Evolutionary conservation across 2,113 vertebrate genomes (phyloP), one percentile per base, ranked within the genome.

Genomic region (Myotis yumanensis): DNA sequence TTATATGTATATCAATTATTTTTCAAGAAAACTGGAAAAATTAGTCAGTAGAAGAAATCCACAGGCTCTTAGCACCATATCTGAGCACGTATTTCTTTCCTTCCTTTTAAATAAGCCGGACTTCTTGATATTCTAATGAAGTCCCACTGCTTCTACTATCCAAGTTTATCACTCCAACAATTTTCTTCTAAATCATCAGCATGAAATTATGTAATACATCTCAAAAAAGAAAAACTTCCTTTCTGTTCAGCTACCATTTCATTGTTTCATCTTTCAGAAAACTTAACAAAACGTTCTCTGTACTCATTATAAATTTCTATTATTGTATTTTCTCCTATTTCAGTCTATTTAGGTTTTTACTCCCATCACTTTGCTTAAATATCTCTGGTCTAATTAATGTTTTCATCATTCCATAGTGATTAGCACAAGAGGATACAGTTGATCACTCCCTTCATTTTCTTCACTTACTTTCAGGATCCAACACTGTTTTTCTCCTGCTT

Each of bases 181-280:
- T 82, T 86, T 94, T n/a, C 35, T 77, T 48, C 37, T 66, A 90
- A 87, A 43, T 91, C 52, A 48, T 71, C 40, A 94, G 6, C 23
- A 66, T 89, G 37, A 95, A 89, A 76, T 64, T 69, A 35, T 48
- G 11, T 43, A 72, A 66, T 72, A n/a, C 3, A 52, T 73, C 7
- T 75, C 72, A 80, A 59, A n/a, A 77, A 79, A 43, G 2, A 37
- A 73, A 52, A 6, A 2, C 10, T 35, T 22, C 3, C 28, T 88
- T 73, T 75, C 35, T 83, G 5, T 43, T 84, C 17, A 88, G 66
- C 28, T 35, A 51, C 9, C 5, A 1, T 80, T 90, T 76, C 25
- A 32, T 82, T 90, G 22, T 76, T 77, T 57, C 11, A 2, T 7
- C 7, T 57, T 73, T 68, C 37, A 80, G 64, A 69, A 91, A 93